Evolutionary conservation across 2,113 vertebrate genomes (phyloP).

Genomic region (Ascaphus truei): DNA sequence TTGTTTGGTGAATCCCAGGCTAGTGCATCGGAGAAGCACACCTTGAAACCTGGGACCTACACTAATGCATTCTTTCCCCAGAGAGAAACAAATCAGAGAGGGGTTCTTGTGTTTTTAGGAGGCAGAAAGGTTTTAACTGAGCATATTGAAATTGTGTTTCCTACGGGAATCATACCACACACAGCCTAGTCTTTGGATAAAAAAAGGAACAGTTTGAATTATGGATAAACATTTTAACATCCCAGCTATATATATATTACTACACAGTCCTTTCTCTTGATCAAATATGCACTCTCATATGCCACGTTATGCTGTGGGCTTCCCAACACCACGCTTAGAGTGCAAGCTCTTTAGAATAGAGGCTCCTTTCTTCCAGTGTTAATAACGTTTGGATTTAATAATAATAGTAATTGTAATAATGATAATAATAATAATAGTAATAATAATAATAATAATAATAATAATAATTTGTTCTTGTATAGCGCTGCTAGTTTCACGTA

Average conservation of each 20-base stretch:
- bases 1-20: constrained; percentile 20
- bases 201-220: constrained; percentile 11
- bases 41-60: constrained; percentile 15
- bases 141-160: constrained; percentile 28
- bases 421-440: no score
- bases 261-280: not conserved
- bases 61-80: constrained; percentile 1
- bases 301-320: no score
- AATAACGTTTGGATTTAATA: no score
- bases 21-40: not conserved
- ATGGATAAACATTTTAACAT: constrained; percentile 29
- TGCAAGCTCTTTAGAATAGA: no score
- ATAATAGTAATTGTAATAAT: no score
- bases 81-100: constrained; percentile 41
- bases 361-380: no score
- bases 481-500: no score
- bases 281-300: no score
- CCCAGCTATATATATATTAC: not conserved
- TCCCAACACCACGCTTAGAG: no score
- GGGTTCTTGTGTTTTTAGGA: constrained; percentile 26
- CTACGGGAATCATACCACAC: constrained; percentile 27
- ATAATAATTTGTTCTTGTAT: no score
- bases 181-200: constrained; percentile 18
- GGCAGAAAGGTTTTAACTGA: constrained; percentile 19
- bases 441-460: no score